A percentile compares a stretch with the other conserved stretches of the same genome.
Conservation (phyloP, 2,888 invertebrate genomes). For the Abrostola triplasia region DNA sequence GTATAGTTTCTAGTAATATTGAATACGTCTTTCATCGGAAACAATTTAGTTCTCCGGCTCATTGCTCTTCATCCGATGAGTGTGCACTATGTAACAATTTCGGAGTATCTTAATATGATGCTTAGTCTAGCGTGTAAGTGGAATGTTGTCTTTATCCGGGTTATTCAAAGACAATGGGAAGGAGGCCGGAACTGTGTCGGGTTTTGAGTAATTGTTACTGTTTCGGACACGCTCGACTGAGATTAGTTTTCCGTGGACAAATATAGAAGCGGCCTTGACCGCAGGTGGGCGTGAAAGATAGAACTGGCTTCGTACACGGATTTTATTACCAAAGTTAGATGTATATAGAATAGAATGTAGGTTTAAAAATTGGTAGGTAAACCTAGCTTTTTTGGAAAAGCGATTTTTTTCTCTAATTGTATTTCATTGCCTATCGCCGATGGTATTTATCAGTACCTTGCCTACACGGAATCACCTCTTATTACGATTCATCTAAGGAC, state of each 20-base stretch:
- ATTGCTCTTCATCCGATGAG: slow-evolving; percentile 3
- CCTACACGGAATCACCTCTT: too few relatives aligned
- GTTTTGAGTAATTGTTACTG: slow-evolving; percentile 19
- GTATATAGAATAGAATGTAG: too few relatives aligned
- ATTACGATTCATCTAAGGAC: too few relatives aligned
- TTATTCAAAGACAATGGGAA: neutral
- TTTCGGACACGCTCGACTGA: neutral
- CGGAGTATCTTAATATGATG: slow-evolving; percentile 7
- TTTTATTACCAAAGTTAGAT: too few relatives aligned
- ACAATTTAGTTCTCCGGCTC: slow-evolving; percentile 13
- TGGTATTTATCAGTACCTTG: too few relatives aligned
- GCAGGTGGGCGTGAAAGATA: slow-evolving; percentile 28
- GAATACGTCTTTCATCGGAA: slow-evolving; percentile 1
- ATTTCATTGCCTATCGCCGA: too few relatives aligned
- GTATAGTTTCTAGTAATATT: neutral
- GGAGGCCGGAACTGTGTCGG: neutral
- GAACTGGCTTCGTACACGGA: slow-evolving; percentile 12
- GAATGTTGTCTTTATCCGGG: slow-evolving; percentile 1
- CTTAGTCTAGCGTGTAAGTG: slow-evolving; percentile 10
- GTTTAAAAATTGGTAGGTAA: too few relatives aligned
- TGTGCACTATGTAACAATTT: neutral
- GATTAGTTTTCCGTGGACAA: slow-evolving; percentile 25
- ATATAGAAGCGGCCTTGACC: slow-evolving; percentile 25
- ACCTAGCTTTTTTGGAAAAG: too few relatives aligned
- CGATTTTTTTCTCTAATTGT: too few relatives aligned